Evolutionary conservation across 2,888 invertebrate genomes (phyloP), one percentile per base, ranked within the genome.

Genomic region (Oscheius onirici): DNA sequence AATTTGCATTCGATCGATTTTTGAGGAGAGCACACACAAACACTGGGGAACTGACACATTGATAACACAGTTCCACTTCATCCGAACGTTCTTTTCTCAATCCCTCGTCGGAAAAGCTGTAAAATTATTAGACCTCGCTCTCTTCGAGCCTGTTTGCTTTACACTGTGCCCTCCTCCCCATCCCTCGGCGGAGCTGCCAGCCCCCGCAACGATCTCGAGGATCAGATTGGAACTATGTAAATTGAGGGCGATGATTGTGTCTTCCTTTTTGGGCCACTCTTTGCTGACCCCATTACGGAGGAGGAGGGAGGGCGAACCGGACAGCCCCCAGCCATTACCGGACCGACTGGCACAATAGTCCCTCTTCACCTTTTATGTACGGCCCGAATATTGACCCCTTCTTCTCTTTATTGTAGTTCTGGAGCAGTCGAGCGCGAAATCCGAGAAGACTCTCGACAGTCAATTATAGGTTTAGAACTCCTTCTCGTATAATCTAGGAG

Each of bases 121-220:
- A 63, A 34, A 34, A 63, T 63, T 63, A 63, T 63, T 63, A 63
- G 63, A 34, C 34, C 34, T 8, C 34, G 34, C 34, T 34, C 34
- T 34, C 34, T 34, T 34, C 63, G 54, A 26, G 34, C 22, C 26
- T 63, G 63, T 63, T 63, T 63, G 63, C 63, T 49, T 66, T 66
- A 52, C 52, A 43, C 41, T 66, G 24, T 15, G 54, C 54, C 10
- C 49, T 10, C 49, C n/a, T n/a, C n/a, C n/a, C n/a, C n/a, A n/a
- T n/a, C n/a, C n/a, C n/a, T 55, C 54, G 54, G 26, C 46, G 46
- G 54, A n/a, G 26, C 54, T 55, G 54, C 54, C 54, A 55, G 54
- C 54, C 54, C 26, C 26, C 54, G 54, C 26, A 26, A 26, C n/a
- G 34, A n/a, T 55, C 54, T 15, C 54, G 54, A 55, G 22, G 54